Evolutionary conservation across 1,140 invertebrate genomes (phyloP).

Genomic region (Solenopsis fugax): DNA sequence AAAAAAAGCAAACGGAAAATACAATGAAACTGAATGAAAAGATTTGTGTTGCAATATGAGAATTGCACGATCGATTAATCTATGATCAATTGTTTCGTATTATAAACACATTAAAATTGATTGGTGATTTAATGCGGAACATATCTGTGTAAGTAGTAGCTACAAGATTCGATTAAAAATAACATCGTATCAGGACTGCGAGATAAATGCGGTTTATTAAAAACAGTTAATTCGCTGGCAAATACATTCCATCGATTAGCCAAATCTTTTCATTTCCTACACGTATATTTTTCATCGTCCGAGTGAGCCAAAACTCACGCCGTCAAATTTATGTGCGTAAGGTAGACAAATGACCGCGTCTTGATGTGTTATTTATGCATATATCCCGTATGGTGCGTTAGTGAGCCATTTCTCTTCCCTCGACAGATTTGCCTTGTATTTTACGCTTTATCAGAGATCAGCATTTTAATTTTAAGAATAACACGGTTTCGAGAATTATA

Average conservation of each 20-base stretch:
- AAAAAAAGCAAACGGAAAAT: background rate
- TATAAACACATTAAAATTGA: background rate
- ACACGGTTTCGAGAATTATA: background rate
- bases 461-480: slow-evolving; percentile 18
- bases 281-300: background rate
- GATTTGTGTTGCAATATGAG: background rate
- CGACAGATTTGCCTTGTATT: slow-evolving; percentile 39
- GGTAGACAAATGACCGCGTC: slow-evolving; percentile 45
- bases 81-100: background rate
- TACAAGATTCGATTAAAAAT: background rate
- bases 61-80: background rate
- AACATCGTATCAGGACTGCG: background rate
- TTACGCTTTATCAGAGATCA: slow-evolving; percentile 25
- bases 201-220: slow-evolving; percentile 14
- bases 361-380: slow-evolving; percentile 52
- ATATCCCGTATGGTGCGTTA: background rate
- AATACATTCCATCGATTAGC: background rate
- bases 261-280: slow-evolving; percentile 35
- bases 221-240: slow-evolving; percentile 1
- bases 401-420: background rate
- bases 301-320: background rate
- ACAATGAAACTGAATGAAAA: background rate
- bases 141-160: background rate
- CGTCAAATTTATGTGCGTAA: slow-evolving; percentile 3
- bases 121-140: no score